Conservation (phyloP, 2,113 vertebrate species). For the Sterrhoptilus dennistouni region DNA sequence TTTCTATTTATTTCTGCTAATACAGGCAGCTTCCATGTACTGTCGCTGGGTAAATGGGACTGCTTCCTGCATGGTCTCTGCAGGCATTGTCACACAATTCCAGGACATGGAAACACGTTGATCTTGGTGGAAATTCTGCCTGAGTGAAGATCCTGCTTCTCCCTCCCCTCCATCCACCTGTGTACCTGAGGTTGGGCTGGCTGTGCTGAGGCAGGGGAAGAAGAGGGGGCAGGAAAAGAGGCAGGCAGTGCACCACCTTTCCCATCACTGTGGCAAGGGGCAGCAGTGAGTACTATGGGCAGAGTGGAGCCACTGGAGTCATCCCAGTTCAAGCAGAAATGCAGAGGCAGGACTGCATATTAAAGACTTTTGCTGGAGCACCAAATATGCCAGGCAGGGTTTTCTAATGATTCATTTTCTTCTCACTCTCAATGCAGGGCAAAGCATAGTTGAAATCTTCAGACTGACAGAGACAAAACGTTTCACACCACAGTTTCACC, state of each 20-base stretch:
- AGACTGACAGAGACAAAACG: neutral
- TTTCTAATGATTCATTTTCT: neutral
- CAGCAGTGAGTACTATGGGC: slow-evolving; percentile 21
- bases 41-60: neutral
- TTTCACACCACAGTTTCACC: neutral
- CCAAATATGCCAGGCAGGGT: neutral
- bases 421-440: neutral
- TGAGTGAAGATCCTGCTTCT: neutral
- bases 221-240: neutral
- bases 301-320: neutral
- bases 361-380: neutral
- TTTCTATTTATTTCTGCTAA: neutral
- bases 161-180: neutral
- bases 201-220: neutral
- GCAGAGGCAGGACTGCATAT: neutral
- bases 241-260: neutral
- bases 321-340: neutral
- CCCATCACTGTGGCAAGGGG: neutral
- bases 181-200: neutral
- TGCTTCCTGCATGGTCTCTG: neutral
- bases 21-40: neutral
- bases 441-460: neutral
- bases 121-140: neutral
- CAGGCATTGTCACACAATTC: neutral
- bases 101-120: neutral